Evolutionary conservation across 2,888 invertebrate species (phyloP).

Genomic region (Heliothis peltigera): DNA sequence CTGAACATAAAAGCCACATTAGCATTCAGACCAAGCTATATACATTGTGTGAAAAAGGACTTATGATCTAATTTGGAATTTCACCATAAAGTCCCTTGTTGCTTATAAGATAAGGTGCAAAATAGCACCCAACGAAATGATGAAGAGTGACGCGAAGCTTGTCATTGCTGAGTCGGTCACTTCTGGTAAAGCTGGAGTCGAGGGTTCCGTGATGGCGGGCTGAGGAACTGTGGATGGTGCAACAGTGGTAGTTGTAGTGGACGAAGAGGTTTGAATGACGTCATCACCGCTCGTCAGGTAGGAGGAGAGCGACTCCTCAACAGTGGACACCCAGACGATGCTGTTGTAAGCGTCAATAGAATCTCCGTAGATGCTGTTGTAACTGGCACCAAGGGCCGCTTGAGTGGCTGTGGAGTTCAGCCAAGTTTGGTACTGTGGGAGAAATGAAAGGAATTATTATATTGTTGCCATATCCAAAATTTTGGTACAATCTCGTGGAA

Average conservation of each 20-base stretch:
- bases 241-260: conserved; percentile 34
- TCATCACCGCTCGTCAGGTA: conserved; percentile 70
- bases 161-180: conserved; percentile 71
- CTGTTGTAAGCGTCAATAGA: conserved; percentile 66
- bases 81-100: background rate
- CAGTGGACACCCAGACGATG: conserved; percentile 68
- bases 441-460: conserved; percentile 20
- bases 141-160: conserved; percentile 67
- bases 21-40: no score
- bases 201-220: conserved; percentile 65
- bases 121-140: conserved; percentile 66
- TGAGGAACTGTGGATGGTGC: conserved; percentile 4
- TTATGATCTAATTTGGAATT: conserved; percentile 9
- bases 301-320: conserved; percentile 67
- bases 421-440: conserved; percentile 79
- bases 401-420: conserved; percentile 60
- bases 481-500: no score
- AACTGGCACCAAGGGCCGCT: conserved; percentile 62
- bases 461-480: no score
- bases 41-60: background rate
- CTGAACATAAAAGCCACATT: no score
- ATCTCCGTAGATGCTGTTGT: conserved; percentile 58
- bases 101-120: conserved; percentile 70
- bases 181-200: conserved; percentile 68
- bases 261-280: background rate